Evolutionary conservation across 2,797 vertebrate genomes (phyloP).

Genomic region (Hephaestus fuliginosus): DNA sequence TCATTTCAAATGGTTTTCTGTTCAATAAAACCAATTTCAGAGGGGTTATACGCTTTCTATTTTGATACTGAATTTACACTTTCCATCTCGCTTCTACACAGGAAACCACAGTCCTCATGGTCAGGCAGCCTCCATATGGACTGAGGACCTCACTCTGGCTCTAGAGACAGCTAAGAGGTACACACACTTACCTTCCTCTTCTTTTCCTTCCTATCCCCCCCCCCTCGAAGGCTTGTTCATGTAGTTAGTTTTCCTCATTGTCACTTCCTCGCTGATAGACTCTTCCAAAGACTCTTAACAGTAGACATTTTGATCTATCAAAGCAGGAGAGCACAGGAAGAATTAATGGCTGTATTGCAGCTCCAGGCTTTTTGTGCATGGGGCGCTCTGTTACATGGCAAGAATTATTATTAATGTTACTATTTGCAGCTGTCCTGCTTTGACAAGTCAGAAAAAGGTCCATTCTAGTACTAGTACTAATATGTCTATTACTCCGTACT

Average conservation of each 20-base stretch:
- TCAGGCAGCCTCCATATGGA: slow-evolving; percentile 90
- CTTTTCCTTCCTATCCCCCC: background rate
- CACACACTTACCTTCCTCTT: background rate
- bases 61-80: background rate
- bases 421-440: background rate
- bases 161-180: slow-evolving; percentile 90
- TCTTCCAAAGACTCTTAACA: background rate
- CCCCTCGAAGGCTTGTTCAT: background rate
- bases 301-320: background rate
- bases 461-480: too few species aligned
- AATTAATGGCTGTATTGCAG: background rate
- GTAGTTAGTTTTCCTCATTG: background rate
- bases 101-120: slow-evolving; percentile 88
- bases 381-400: too few species aligned
- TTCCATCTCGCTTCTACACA: slow-evolving; percentile 42
- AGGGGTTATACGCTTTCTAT: background rate
- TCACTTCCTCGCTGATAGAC: background rate
- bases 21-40: background rate
- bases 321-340: background rate
- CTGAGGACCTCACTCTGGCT: slow-evolving; percentile 90
- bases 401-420: too few species aligned
- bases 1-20: background rate
- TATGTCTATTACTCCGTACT: background rate
- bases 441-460: background rate
- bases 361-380: background rate